Conservation (phyloP, 92 coral and sea anemone species). For the Muricea muricata region DNA sequence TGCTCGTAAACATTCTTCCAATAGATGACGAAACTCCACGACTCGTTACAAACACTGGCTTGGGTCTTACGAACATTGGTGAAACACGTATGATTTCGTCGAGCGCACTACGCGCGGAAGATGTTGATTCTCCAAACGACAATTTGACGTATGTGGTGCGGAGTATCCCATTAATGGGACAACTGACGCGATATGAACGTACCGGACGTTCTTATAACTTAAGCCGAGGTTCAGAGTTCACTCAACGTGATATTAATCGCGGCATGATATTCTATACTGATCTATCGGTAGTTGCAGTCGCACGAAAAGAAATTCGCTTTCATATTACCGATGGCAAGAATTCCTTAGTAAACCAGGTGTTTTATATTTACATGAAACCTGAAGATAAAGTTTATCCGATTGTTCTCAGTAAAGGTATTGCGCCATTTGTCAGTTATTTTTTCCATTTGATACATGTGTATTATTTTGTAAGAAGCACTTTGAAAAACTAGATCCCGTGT, state of each 20-base stretch:
- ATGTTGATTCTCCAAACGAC: conserved; percentile 84
- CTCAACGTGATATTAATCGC: conserved; percentile 73
- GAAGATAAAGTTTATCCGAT: conserved; percentile 80
- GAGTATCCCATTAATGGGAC: conserved; percentile 74
- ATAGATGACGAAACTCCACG: conserved; percentile 93
- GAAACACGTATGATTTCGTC: conserved; percentile 84
- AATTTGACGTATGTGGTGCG: conserved; percentile 79
- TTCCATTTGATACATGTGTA: no score
- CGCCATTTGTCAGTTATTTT: neutral
- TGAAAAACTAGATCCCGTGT: no score
- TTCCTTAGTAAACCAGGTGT: conserved; percentile 77
- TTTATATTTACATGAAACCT: conserved; percentile 74
- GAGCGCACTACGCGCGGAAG: conserved; percentile 73
- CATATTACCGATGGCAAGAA: conserved; percentile 91
- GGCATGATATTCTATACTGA: conserved; percentile 79
- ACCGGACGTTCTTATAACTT: conserved; percentile 71
- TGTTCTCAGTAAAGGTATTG: conserved; percentile 71
- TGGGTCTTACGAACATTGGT: conserved; percentile 69
- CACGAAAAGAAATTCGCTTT: conserved; percentile 77
- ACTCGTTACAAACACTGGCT: conserved; percentile 76
- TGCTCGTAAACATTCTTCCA: conserved; percentile 70
- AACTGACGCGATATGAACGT: conserved; percentile 61
- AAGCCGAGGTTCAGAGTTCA: conserved; percentile 62
- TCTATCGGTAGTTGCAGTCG: conserved; percentile 51
- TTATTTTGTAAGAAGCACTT: no score